phyloP scores from a whole-genome alignment of 2,888 invertebrate genomes.

The Mythimna vitellina region DNA sequence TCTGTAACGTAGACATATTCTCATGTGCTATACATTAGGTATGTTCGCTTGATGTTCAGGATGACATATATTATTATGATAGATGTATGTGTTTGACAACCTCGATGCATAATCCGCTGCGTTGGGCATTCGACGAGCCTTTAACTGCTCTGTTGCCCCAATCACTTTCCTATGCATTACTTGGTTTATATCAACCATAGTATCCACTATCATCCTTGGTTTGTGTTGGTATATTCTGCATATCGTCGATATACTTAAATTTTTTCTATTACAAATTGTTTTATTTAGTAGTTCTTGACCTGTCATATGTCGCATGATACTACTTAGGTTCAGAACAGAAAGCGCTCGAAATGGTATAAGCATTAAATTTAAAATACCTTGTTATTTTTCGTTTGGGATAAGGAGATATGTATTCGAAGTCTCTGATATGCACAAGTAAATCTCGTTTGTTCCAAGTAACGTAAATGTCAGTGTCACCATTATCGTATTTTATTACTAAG shows the following conservation, averaged over 20 bases:
- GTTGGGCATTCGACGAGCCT: background rate
- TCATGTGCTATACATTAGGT: constrained; percentile 14
- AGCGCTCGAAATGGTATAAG: too few relatives aligned
- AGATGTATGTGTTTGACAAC: constrained; percentile 15
- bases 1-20: background rate
- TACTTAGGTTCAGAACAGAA: too few relatives aligned
- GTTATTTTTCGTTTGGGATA: too few relatives aligned
- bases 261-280: background rate
- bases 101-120: background rate
- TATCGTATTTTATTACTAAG: constrained; percentile 6
- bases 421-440: background rate
- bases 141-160: background rate
- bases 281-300: too few relatives aligned
- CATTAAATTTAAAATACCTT: too few relatives aligned
- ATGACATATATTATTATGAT: constrained; percentile 5
- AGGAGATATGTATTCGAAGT: too few relatives aligned
- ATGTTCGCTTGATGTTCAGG: background rate
- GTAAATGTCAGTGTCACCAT: background rate
- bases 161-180: background rate
- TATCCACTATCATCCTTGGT: too few relatives aligned
- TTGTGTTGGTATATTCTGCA: background rate
- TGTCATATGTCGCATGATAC: too few relatives aligned
- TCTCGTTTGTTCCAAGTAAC: background rate
- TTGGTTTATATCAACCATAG: background rate
- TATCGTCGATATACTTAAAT: background rate